Evolutionary conservation across 2,113 vertebrate genomes (phyloP), one percentile per base, ranked within the genome.

Genomic region (Setophaga petechia): DNA sequence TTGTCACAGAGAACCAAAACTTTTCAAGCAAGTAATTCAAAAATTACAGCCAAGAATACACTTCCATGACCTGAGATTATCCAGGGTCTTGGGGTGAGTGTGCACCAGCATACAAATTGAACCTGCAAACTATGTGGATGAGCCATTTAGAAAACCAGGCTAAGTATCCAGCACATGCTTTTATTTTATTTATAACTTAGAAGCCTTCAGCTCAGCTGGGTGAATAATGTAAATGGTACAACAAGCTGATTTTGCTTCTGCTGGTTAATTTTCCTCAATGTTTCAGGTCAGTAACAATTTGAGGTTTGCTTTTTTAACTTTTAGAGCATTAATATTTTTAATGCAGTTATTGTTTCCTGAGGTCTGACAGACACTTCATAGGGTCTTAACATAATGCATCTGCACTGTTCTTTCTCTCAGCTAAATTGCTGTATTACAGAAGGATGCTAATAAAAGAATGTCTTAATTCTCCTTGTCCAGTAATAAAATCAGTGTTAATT

Each of bases 151-250:
- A 79, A 94, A 95, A 57, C 4, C 44, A 87, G 47, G 73, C 35
- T 35, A 57, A 43, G 27, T 25, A 61, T 63, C 33, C 37, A 76
- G 35, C 4, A 35, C 65, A 84, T 12, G 3, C 35, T 78, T 90
- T 87, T 94, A 41, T 84, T 93, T 96, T 90, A 94, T 96, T 96
- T 84, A 77, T 89, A 68, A 59, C 39, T 49, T 15, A n/a, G 44
- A 95, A 67, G 30, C 23, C 52, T 86, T 92, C 41, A 87, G 57
- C 47, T 43, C 52, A 61, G 61, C 43, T 68, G 73, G 31, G 66
- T 87, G 77, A 93, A 91, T 95, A 91, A 93, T 78, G 80, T 41
- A 94, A 75, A 84, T 17, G 15, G 30, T 51, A 82, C 47, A 77
- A 71, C 23, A 88, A 74, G 37, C 51, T 51, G 35, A 52, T 82